phyloP scores from a whole-genome alignment of 2,797 vertebrate genomes.

The Poecilia gillii region DNA sequence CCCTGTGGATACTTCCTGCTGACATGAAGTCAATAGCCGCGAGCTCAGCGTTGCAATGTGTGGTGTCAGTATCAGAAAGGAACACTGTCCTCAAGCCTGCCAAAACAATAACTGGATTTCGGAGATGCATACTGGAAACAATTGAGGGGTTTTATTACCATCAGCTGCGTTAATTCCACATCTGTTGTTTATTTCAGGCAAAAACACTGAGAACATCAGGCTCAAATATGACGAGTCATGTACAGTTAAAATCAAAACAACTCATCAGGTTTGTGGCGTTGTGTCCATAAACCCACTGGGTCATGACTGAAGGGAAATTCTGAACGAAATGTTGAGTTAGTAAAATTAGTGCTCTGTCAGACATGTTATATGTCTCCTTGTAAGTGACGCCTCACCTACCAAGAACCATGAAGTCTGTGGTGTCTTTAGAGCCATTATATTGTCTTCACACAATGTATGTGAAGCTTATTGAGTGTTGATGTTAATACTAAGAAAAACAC shows the following conservation, averaged over 20 bases:
- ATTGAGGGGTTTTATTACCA: constrained; percentile 3
- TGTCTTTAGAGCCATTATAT: neutral
- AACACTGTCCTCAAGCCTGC: constrained; percentile 4
- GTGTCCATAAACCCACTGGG: neutral
- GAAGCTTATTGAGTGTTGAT: no score
- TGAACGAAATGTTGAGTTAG: neutral
- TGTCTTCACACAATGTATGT: neutral
- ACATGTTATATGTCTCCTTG: neutral
- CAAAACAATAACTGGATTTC: constrained; percentile 14
- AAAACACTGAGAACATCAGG: neutral
- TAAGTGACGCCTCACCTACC: neutral
- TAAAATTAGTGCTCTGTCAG: neutral
- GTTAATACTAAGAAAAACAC: neutral
- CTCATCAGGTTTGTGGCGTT: neutral
- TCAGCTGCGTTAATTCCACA: constrained; percentile 15
- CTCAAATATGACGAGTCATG: neutral
- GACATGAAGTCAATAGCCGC: constrained; percentile 8
- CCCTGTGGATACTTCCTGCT: constrained; percentile 9
- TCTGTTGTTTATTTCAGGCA: constrained; percentile 7
- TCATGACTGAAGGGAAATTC: neutral
- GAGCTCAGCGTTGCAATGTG: neutral
- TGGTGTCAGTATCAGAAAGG: constrained; percentile 6
- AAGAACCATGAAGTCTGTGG: neutral
- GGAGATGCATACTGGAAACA: neutral
- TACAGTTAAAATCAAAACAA: constrained; percentile 5